Percentiles rank a stretch among this genome's conserved stretches.
These are phyloP conservation scores for Burhinus oedicnemus DNA, from an alignment of 2,113 vertebrate species.

Conservation along the genomic window DNA sequence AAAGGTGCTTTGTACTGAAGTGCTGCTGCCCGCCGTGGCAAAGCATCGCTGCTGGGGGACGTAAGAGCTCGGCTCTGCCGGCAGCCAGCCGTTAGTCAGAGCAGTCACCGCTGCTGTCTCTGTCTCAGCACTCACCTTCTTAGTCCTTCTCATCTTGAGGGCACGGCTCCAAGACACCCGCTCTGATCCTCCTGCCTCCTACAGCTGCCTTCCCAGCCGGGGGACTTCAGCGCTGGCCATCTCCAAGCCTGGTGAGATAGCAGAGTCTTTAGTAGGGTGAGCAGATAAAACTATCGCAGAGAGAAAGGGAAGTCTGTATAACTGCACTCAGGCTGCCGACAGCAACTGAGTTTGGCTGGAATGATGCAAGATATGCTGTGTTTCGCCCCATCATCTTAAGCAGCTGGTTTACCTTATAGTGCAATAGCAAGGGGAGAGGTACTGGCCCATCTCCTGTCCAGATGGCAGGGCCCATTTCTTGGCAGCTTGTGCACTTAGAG, in stretches of 20 bases:
- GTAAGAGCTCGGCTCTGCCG: neutral
- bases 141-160: neutral
- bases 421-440: neutral
- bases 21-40: neutral
- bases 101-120: neutral
- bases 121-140: neutral
- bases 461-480: neutral
- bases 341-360: neutral
- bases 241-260: neutral
- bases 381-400: neutral
- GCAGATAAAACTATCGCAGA: neutral
- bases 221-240: neutral
- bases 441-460: too few species aligned
- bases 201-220: fast-evolving
- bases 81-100: neutral
- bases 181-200: neutral
- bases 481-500: neutral
- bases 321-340: neutral
- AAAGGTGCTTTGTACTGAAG: neutral
- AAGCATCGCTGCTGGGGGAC: neutral
- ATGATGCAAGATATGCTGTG: neutral
- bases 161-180: fast-evolving
- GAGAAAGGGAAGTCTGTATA: neutral
- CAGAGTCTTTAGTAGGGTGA: neutral
- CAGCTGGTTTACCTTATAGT: too few species aligned